A percentile compares a stretch with the other conserved stretches of the same genome.
phyloP scores from a whole-genome alignment of 2,797 vertebrate genomes.

The Hipposideros larvatus region DNA sequence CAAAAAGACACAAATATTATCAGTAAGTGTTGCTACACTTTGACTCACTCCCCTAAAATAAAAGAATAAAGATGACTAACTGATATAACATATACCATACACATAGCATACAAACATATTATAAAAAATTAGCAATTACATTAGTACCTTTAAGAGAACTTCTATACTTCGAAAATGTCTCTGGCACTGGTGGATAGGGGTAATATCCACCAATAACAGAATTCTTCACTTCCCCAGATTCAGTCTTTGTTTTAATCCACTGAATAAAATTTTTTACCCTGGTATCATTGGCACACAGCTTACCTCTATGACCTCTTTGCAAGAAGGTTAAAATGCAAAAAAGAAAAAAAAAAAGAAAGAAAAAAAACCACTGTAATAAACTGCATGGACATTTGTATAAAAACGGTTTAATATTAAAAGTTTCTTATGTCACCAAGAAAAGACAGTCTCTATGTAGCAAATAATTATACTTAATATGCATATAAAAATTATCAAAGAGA shows the following conservation, averaged over 20 bases:
- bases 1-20: conserved; percentile 30
- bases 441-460: conserved; percentile 45
- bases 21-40: background rate
- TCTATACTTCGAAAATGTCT: conserved; percentile 89
- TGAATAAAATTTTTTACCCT: conserved; percentile 94
- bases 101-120: conserved; percentile 32
- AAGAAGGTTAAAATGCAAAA: conserved; percentile 57
- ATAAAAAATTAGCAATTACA: conserved; percentile 5
- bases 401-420: conserved; percentile 46
- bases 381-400: background rate
- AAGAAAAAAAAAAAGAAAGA: background rate
- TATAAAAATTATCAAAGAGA: conserved; percentile 46
- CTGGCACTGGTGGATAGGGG: conserved; percentile 91
- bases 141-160: conserved; percentile 85
- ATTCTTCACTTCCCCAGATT: conserved; percentile 89
- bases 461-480: conserved; percentile 38
- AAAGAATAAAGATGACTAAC: conserved; percentile 47
- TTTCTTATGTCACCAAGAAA: conserved; percentile 34
- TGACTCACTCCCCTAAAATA: background rate
- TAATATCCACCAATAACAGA: conserved; percentile 93
- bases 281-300: conserved; percentile 91
- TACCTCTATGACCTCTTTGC: conserved; percentile 92
- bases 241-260: conserved; percentile 92
- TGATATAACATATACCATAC: background rate
- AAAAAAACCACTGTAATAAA: conserved; percentile 14